Evolutionary conservation across 2,797 vertebrate species (phyloP).

Genomic region (Pitangus sulphuratus): DNA sequence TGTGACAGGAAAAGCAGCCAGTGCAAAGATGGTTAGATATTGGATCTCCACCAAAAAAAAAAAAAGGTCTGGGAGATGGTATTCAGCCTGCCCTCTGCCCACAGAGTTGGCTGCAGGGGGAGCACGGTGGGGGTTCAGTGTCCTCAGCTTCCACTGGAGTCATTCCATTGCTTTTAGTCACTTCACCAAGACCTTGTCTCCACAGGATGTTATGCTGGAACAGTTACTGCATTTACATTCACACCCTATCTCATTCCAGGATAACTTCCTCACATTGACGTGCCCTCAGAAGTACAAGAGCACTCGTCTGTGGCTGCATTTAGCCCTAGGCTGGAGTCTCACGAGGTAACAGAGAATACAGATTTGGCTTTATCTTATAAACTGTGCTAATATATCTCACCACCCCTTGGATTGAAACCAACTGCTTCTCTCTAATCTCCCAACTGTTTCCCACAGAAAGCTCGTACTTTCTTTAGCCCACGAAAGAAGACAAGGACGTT

Average conservation of each 20-base stretch:
- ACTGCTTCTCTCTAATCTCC: constrained; percentile 23
- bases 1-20: not conserved
- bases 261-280: constrained; percentile 30
- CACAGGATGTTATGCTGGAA: constrained; percentile 39
- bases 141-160: not conserved
- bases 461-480: not conserved
- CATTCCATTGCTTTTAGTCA: constrained; percentile 22
- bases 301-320: constrained; percentile 48
- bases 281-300: constrained; percentile 55
- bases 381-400: constrained; percentile 36
- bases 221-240: constrained; percentile 46
- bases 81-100: not conserved
- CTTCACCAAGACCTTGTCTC: constrained; percentile 9
- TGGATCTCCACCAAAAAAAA: not conserved
- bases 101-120: not conserved
- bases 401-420: constrained; percentile 50
- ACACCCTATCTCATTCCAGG: constrained; percentile 51
- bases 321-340: constrained; percentile 62
- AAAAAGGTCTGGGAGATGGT: not conserved
- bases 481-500: not conserved
- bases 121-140: accelerated
- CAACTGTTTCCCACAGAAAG: constrained; percentile 46
- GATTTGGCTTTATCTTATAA: constrained; percentile 61
- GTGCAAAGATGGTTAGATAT: not conserved
- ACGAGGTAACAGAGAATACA: constrained; percentile 48